Percentiles rank a stretch among this genome's conserved stretches.
phyloP scores from a whole-genome alignment of 2,888 invertebrate genomes.

The Neria commutata region DNA sequence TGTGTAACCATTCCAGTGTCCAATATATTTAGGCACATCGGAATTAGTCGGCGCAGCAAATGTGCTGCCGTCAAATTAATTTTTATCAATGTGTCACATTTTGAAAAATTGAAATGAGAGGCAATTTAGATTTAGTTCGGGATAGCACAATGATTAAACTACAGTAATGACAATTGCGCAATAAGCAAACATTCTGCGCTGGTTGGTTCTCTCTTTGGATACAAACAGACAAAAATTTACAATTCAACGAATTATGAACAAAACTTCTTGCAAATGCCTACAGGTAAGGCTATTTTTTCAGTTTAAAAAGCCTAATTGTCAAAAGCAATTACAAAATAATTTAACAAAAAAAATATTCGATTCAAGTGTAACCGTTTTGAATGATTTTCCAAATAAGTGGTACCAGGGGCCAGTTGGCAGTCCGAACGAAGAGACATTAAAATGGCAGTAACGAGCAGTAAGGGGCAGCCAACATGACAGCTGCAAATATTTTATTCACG shows the following conservation, averaged over 20 bases:
- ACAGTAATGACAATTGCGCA: too few relatives aligned
- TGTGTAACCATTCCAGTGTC: too few relatives aligned
- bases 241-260: too few relatives aligned
- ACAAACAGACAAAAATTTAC: too few relatives aligned
- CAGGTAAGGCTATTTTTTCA: too few relatives aligned
- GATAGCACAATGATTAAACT: background rate
- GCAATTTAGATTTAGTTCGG: background rate
- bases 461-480: background rate
- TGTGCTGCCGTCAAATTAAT: background rate
- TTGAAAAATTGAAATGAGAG: background rate
- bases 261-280: too few relatives aligned
- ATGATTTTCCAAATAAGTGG: background rate
- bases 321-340: background rate
- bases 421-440: background rate
- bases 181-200: too few relatives aligned
- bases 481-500: constrained; percentile 16
- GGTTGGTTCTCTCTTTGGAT: too few relatives aligned
- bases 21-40: background rate
- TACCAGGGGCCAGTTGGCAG: too few relatives aligned
- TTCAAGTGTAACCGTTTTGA: background rate
- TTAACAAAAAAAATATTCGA: background rate
- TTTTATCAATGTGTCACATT: background rate
- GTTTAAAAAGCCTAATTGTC: too few relatives aligned
- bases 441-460: background rate
- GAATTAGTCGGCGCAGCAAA: background rate